Conservation (phyloP, 1,140 invertebrate genomes). For the Drosophila baimaii region DNA sequence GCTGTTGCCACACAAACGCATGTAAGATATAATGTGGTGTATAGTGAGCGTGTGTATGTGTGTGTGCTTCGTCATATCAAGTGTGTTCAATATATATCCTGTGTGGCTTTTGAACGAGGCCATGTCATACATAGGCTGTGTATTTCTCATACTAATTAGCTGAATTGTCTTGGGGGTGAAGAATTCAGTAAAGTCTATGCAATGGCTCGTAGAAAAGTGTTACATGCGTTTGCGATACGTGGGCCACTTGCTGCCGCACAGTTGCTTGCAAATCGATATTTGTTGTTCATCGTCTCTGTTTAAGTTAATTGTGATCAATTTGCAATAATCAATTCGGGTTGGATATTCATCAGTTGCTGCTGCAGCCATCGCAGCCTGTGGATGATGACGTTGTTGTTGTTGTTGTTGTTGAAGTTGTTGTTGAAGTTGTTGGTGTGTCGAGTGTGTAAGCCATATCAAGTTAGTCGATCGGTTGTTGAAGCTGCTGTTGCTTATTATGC, state of each 20-base stretch:
- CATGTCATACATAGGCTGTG: slow-evolving; percentile 54
- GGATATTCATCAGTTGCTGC: slow-evolving; percentile 22
- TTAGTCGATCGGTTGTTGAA: slow-evolving; percentile 17
- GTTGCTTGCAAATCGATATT: slow-evolving; percentile 13
- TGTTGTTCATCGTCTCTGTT: not conserved
- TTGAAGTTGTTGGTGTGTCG: slow-evolving; percentile 13
- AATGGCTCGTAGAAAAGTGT: slow-evolving; percentile 77
- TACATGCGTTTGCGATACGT: slow-evolving; percentile 73
- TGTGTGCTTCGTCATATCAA: slow-evolving; percentile 9
- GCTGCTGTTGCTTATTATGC: slow-evolving; percentile 8
- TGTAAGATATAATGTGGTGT: slow-evolving; percentile 49
- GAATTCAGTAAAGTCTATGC: slow-evolving; percentile 38
- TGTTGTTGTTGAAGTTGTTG: slow-evolving; percentile 7
- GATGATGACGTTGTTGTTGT: not conserved
- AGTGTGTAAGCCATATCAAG: slow-evolving; percentile 25
- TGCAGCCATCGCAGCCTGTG: slow-evolving; percentile 16
- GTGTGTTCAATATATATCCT: slow-evolving; percentile 21
- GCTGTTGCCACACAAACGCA: slow-evolving; percentile 63
- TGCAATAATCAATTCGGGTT: slow-evolving; percentile 36
- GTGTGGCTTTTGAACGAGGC: slow-evolving; percentile 66
- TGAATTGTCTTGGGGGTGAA: slow-evolving; percentile 34
- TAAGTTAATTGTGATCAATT: slow-evolving; percentile 23
- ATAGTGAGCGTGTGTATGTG: not conserved
- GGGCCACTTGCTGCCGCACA: not conserved
- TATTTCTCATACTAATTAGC: slow-evolving; percentile 19